These are phyloP conservation scores for Elephas maximus DNA, from an alignment of 2,113 vertebrate species.

Conservation along the genomic window DNA sequence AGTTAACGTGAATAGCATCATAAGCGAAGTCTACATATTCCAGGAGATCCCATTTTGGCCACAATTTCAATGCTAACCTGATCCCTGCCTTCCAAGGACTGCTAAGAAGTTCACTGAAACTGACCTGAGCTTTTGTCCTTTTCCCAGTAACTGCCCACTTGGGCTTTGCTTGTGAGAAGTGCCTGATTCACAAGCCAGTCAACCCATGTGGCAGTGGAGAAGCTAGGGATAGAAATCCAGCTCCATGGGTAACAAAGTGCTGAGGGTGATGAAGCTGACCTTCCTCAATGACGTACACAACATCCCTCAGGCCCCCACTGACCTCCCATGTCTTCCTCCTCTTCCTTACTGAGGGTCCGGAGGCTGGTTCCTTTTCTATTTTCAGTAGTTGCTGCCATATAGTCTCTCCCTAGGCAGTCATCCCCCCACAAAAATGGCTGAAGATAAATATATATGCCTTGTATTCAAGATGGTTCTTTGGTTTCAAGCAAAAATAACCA, in stretches of 20 bases:
- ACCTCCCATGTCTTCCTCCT: not conserved
- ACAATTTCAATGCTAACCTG: not conserved
- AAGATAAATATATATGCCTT: not conserved
- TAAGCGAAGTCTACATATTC: not conserved
- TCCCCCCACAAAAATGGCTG: not conserved
- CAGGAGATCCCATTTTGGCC: not conserved
- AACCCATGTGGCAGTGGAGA: not conserved
- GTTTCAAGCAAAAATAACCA: constrained; percentile 1
- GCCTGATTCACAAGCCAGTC: not conserved
- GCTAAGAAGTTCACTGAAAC: not conserved
- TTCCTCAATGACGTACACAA: not conserved
- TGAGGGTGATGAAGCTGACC: not conserved
- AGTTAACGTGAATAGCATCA: not conserved
- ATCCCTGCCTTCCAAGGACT: not conserved
- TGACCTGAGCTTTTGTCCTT: not conserved
- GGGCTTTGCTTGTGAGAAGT: not conserved
- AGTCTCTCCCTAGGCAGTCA: not conserved
- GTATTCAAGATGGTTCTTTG: not conserved
- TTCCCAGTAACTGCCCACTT: not conserved
- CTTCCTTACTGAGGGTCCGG: not conserved
- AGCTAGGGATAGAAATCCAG: not conserved
- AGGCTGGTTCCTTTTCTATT: not conserved
- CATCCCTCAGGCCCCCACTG: not conserved
- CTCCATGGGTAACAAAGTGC: not conserved
- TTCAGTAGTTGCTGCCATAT: not conserved